Conservation (phyloP, 2,113 vertebrate genomes). For the Psettodes erumei region DNA sequence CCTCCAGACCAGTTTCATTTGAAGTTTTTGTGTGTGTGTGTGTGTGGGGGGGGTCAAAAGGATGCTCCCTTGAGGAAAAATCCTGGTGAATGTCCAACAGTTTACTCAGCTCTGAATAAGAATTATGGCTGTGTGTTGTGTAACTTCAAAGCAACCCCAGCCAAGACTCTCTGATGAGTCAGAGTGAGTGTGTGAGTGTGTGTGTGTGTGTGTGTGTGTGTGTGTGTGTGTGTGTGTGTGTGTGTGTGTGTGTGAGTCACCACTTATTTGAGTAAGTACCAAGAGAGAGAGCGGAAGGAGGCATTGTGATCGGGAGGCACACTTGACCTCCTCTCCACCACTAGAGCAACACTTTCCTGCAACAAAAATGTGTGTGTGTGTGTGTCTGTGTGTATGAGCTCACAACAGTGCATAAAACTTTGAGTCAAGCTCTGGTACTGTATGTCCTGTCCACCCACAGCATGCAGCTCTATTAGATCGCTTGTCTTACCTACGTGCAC, state of each 20-base stretch:
- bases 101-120: conserved; percentile 33
- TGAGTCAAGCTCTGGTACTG: background rate
- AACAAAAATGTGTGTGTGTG: conserved; percentile 10
- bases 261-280: conserved; percentile 66
- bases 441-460: conserved; percentile 30
- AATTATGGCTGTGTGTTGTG: conserved; percentile 46
- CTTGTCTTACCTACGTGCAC: conserved; percentile 27
- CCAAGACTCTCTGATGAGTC: conserved; percentile 63
- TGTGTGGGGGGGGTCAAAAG: no score
- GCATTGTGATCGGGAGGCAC: conserved; percentile 58
- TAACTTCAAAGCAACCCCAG: conserved; percentile 55
- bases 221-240: conserved; percentile 34
- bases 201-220: conserved; percentile 56
- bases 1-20: background rate
- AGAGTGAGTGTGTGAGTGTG: conserved; percentile 43
- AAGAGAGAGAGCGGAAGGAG: conserved; percentile 55
- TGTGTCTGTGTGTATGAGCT: conserved; percentile 4
- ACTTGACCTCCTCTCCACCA: conserved; percentile 57
- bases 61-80: conserved; percentile 13
- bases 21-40: no score
- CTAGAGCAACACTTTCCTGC: conserved; percentile 24
- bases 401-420: conserved; percentile 3
- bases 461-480: conserved; percentile 7
- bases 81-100: conserved; percentile 30
- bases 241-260: conserved; percentile 62